Evolutionary conservation across 2,797 vertebrate species (phyloP).

Genomic region (Alauda arvensis): DNA sequence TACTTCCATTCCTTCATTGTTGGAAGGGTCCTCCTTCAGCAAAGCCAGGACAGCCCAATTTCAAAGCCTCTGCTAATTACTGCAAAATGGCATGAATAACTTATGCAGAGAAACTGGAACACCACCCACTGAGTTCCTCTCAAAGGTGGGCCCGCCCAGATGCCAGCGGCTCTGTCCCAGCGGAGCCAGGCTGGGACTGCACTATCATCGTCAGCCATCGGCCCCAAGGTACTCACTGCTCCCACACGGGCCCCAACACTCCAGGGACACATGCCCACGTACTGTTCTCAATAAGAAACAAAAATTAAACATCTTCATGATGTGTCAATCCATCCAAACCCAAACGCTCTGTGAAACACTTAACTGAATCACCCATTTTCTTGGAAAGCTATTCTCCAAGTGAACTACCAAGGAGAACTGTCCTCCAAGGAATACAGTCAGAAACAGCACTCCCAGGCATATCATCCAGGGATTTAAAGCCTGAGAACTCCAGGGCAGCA

Average conservation of each 20-base stretch:
- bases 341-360: neutral
- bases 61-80: neutral
- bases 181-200: neutral
- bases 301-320: neutral
- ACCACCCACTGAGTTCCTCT: neutral
- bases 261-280: neutral
- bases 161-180: neutral
- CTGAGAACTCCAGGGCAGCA: neutral
- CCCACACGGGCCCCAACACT: neutral
- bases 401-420: neutral
- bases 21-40: neutral
- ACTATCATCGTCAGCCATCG: neutral
- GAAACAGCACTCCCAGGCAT: neutral
- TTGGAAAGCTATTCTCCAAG: neutral
- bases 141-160: neutral
- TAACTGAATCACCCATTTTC: neutral
- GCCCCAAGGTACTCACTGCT: neutral
- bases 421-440: neutral
- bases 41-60: neutral
- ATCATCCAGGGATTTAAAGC: neutral
- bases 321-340: neutral
- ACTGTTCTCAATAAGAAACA: neutral
- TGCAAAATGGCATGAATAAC: neutral
- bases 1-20: neutral
- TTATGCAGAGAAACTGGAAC: neutral